Conservation (phyloP, 1,140 invertebrate genomes). For the Asobara japonica region DNA sequence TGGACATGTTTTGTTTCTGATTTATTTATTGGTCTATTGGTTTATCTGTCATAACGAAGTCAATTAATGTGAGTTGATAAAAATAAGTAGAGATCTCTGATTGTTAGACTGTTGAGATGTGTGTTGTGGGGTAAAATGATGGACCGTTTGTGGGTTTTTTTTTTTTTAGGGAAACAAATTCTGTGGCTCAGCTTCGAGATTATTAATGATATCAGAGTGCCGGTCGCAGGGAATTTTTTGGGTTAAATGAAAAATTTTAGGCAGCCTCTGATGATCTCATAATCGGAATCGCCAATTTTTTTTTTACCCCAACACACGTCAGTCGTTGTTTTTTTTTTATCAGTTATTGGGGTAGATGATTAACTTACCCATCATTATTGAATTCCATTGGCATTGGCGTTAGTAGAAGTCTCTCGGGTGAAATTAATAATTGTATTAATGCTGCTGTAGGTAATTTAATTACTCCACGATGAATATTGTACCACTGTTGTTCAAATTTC, state of each 20-base stretch:
- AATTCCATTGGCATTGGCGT: constrained; percentile 4
- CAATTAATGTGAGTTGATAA: too few species aligned
- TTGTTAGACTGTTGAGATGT: too few species aligned
- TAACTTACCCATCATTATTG: neutral
- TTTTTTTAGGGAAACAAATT: too few species aligned
- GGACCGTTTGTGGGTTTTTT: too few species aligned
- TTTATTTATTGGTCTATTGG: neutral
- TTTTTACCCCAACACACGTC: too few species aligned
- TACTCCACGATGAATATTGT: neutral
- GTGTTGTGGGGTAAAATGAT: too few species aligned
- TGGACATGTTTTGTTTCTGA: neutral
- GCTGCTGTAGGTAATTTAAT: neutral
- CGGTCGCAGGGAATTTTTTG: too few species aligned
- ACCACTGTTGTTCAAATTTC: constrained; percentile 7
- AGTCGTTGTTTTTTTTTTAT: neutral
- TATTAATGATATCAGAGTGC: too few species aligned
- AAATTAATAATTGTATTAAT: neutral
- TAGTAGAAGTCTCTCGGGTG: neutral
- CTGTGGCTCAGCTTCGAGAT: too few species aligned
- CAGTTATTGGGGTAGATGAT: neutral
- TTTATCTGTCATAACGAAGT: neutral
- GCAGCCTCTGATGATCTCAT: too few species aligned
- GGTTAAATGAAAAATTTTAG: too few species aligned
- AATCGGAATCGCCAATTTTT: too few species aligned
- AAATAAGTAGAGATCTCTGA: neutral